Evolutionary conservation across 2,888 invertebrate species (phyloP), one percentile per base, ranked within the genome.

Genomic region (Synanthedon vespiformis): DNA sequence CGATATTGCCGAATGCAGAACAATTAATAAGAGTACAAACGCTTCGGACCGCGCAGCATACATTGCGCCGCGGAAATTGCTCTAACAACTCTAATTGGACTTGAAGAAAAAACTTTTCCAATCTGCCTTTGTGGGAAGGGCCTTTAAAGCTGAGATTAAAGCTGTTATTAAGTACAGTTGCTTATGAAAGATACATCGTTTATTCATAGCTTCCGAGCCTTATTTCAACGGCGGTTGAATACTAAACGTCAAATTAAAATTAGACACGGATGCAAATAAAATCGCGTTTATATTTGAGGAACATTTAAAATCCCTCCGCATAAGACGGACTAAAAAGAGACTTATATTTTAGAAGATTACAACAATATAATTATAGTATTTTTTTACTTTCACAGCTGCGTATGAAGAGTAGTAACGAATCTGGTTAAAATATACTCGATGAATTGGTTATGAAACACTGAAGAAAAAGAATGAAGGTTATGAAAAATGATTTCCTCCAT

Each of bases 91-190:
- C 82, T 83, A 83, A 84, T 83, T 84, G 80, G 80, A 80, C 67
- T 75, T 74, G 70, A 81, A 83, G 81, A 81, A 82, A 83, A 80
- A 84, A 82, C 77, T 84, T 84, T 84, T 81, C 80, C 83, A 84
- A 84, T 83, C 80, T 81, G 74, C 81, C 75, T 78, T 80, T 82
- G 77, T 80, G 72, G 77, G 76, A 74, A 69, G 68, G 68, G 73
- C 74, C 76, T 76, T 72, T 72, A 76, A 75, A 68, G 66, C 64
- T 57, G 67, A 74, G 74, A 78, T 79, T 76, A 76, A 80, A 79
- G 64, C 67, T 62, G 65, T 73, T 75, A 74, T 70, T 71, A 76
- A 67, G 59, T 61, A 61, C 58, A 59, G 64, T 68, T 72, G 65
- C 68, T 68, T 72, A 69, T 64, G 59, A 55, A 61, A 62, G 58